phyloP scores from a whole-genome alignment of 2,888 invertebrate genomes.

The Ptychoptera albimana region DNA sequence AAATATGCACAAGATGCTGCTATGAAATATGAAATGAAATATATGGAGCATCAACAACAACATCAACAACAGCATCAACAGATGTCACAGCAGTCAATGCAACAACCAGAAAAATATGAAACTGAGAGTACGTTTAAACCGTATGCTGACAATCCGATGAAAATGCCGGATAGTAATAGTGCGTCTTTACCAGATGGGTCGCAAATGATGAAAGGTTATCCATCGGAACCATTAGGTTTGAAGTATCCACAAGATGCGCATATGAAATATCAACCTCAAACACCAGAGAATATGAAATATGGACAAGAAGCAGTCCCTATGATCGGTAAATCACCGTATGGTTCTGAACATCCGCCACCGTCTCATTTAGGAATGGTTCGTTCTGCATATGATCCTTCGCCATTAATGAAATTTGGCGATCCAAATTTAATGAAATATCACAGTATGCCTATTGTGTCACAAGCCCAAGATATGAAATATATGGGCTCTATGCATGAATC shows the following conservation, averaged over 20 bases:
- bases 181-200: slow-evolving; percentile 20
- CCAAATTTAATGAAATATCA: slow-evolving; percentile 22
- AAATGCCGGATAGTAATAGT: slow-evolving; percentile 13
- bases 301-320: slow-evolving; percentile 7
- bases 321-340: slow-evolving; percentile 4
- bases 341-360: slow-evolving; percentile 6
- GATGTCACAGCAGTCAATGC: slow-evolving; percentile 11
- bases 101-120: slow-evolving; percentile 24
- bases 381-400: slow-evolving; percentile 25
- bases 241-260: slow-evolving; percentile 24
- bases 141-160: slow-evolving; percentile 14
- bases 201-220: slow-evolving; percentile 12
- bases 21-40: slow-evolving; percentile 8
- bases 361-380: slow-evolving; percentile 23
- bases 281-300: slow-evolving; percentile 11
- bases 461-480: slow-evolving; percentile 29
- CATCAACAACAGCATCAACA: too few species aligned
- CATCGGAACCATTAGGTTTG: slow-evolving; percentile 24
- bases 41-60: background rate
- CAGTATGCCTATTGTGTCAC: slow-evolving; percentile 14
- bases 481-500: slow-evolving; percentile 11
- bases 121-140: slow-evolving; percentile 17
- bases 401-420: slow-evolving; percentile 31
- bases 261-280: slow-evolving; percentile 7
- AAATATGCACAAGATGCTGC: slow-evolving; percentile 18